A percentile compares a stretch with the other conserved stretches of the same genome.
Evolutionary conservation across 2,888 invertebrate genomes (phyloP).

Genomic region (Caenorhabditis japonica): DNA sequence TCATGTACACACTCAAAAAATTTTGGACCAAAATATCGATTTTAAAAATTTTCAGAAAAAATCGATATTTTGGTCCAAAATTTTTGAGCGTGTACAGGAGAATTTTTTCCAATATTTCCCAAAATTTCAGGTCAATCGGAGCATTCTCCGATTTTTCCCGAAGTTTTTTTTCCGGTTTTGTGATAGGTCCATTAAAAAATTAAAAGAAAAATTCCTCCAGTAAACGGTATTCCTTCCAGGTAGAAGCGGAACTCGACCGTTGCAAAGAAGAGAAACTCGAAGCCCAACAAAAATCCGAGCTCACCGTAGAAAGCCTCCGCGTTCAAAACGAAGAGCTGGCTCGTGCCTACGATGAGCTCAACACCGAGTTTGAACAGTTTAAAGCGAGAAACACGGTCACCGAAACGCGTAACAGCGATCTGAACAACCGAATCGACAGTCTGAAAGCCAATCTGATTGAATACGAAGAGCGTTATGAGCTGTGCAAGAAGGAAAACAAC

Average conservation of each 20-base stretch:
- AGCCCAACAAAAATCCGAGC: conserved; percentile 3
- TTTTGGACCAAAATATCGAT: too few relatives aligned
- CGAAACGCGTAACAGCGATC: conserved; percentile 53
- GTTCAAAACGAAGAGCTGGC: conserved; percentile 64
- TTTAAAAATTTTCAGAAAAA: too few relatives aligned
- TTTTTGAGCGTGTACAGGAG: too few relatives aligned
- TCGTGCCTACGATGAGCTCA: conserved; percentile 68
- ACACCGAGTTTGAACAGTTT: conserved; percentile 64
- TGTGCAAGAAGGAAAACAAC: conserved; percentile 66
- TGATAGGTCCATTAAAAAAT: too few relatives aligned
- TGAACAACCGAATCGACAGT: conserved; percentile 61
- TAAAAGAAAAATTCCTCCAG: too few relatives aligned
- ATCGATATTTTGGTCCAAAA: too few relatives aligned
- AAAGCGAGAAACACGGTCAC: conserved; percentile 48
- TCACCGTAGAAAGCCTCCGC: conserved; percentile 9
- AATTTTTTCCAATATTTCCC: too few relatives aligned
- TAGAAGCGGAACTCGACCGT: conserved; percentile 38
- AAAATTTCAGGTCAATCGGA: too few relatives aligned
- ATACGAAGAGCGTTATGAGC: conserved; percentile 72
- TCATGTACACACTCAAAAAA: too few relatives aligned
- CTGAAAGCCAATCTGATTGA: conserved; percentile 70
- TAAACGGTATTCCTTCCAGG: too few relatives aligned
- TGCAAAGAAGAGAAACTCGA: conserved; percentile 30
- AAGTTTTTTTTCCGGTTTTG: too few relatives aligned
- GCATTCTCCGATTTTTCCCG: too few relatives aligned